Evolutionary conservation across 2,113 vertebrate species (phyloP).

Genomic region (Notarius quadriscutis): DNA sequence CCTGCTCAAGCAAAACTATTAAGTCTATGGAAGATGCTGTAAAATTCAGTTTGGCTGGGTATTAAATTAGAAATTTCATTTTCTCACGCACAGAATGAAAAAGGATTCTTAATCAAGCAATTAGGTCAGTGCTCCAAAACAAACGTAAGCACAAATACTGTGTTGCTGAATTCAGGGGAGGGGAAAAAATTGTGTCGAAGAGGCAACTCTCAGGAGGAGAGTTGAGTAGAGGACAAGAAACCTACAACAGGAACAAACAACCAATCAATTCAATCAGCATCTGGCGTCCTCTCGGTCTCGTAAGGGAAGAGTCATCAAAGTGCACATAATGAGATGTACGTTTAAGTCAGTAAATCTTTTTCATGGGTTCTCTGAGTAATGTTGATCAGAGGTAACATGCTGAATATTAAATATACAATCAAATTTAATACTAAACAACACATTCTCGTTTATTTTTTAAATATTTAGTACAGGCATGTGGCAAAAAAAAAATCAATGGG

Average conservation of each 20-base stretch:
- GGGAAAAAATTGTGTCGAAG: not conserved
- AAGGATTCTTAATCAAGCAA: constrained; percentile 30
- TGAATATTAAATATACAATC: not conserved
- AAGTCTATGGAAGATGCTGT: constrained; percentile 28
- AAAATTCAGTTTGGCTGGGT: constrained; percentile 12
- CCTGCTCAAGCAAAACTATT: constrained; percentile 41
- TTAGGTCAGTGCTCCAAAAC: constrained; percentile 21
- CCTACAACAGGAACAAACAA: not conserved
- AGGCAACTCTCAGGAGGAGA: not conserved
- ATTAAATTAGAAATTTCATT: constrained; percentile 36
- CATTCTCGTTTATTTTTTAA: not conserved
- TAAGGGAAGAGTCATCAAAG: not conserved
- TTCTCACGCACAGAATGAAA: constrained; percentile 39
- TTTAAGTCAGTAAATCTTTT: not conserved
- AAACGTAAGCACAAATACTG: constrained; percentile 18
- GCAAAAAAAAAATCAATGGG: not conserved
- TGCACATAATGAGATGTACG: not conserved
- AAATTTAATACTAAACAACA: not conserved
- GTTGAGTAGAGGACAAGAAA: not conserved
- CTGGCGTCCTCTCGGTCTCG: not conserved
- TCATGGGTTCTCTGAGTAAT: too few species aligned
- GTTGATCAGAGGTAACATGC: not conserved
- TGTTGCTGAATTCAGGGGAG: not conserved
- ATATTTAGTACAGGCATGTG: not conserved
- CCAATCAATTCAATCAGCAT: not conserved